Evolutionary conservation across 2,113 vertebrate species (phyloP).

Genomic region (Festucalex cinctus): DNA sequence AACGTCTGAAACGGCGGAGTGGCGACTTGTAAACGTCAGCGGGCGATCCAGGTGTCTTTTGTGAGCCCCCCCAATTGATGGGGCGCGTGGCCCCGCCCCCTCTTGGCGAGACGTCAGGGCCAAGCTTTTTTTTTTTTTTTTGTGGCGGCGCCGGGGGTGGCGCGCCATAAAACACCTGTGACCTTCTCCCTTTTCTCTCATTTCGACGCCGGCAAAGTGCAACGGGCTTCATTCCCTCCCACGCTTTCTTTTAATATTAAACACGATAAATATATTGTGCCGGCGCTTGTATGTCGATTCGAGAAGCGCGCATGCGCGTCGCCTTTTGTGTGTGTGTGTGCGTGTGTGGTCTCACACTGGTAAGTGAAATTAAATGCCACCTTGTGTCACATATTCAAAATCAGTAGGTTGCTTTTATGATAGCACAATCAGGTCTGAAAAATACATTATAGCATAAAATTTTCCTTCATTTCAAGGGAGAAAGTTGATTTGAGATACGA

Average conservation of each 20-base stretch:
- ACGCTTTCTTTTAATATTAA: constrained; percentile 7
- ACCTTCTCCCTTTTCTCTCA: constrained; percentile 42
- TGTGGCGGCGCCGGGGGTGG: constrained; percentile 28
- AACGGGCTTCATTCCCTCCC: constrained; percentile 2
- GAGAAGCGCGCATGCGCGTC: not conserved
- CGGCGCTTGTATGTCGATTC: not conserved
- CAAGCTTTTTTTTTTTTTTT: too few relatives aligned
- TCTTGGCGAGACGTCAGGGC: constrained; percentile 26
- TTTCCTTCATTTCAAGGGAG: not conserved
- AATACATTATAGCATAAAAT: not conserved
- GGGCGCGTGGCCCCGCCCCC: constrained; percentile 33
- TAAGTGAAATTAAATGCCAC: not conserved
- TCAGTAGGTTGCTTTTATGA: too few relatives aligned
- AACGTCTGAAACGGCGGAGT: constrained; percentile 39
- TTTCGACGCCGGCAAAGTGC: constrained; percentile 2
- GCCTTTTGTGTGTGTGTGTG: not conserved
- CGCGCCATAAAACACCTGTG: constrained; percentile 57
- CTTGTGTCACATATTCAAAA: not conserved
- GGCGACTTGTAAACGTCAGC: constrained; percentile 18
- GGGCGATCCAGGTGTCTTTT: constrained; percentile 21
- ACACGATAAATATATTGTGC: constrained; percentile 1
- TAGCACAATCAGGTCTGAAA: not conserved
- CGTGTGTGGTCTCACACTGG: not conserved
- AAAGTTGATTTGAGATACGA: not conserved
- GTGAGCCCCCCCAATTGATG: constrained; percentile 29